Evolutionary conservation across 2,113 vertebrate genomes (phyloP).

Genomic region (Sinocyclocheilus rhinocerous): DNA sequence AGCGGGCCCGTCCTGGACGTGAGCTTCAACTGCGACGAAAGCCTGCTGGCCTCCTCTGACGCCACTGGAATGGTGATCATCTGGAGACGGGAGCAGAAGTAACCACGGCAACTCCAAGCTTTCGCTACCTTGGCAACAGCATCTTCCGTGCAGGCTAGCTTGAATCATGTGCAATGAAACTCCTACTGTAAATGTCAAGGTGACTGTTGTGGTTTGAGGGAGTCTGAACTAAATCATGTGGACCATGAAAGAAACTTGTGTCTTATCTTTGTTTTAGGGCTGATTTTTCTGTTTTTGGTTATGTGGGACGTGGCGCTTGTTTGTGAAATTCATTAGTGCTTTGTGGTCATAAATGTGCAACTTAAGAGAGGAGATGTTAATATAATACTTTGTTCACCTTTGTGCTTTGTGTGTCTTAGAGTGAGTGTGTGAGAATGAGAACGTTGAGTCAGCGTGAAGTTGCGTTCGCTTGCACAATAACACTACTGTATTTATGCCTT

Average conservation of each 20-base stretch:
- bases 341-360: conserved; percentile 41
- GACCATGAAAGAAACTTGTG: conserved; percentile 8
- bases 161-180: conserved; percentile 44
- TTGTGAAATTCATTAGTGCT: conserved; percentile 28
- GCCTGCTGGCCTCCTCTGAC: conserved; percentile 90
- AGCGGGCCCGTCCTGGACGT: conserved; percentile 88
- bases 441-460: neutral
- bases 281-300: conserved; percentile 28
- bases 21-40: conserved; percentile 97
- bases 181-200: conserved; percentile 31
- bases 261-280: conserved; percentile 32
- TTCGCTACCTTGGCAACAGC: conserved; percentile 51
- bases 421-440: neutral
- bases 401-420: conserved; percentile 29
- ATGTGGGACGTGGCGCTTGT: conserved; percentile 31
- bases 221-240: neutral
- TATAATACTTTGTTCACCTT: conserved; percentile 38
- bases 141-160: conserved; percentile 13
- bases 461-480: conserved; percentile 41
- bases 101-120: conserved; percentile 49
- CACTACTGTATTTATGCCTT: conserved; percentile 54
- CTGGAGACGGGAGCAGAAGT: conserved; percentile 94
- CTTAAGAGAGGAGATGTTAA: conserved; percentile 21
- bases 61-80: conserved; percentile 93
- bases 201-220: conserved; percentile 8